Evolutionary conservation across 2,888 invertebrate species (phyloP).

Genomic region (Lepidonotus clava): DNA sequence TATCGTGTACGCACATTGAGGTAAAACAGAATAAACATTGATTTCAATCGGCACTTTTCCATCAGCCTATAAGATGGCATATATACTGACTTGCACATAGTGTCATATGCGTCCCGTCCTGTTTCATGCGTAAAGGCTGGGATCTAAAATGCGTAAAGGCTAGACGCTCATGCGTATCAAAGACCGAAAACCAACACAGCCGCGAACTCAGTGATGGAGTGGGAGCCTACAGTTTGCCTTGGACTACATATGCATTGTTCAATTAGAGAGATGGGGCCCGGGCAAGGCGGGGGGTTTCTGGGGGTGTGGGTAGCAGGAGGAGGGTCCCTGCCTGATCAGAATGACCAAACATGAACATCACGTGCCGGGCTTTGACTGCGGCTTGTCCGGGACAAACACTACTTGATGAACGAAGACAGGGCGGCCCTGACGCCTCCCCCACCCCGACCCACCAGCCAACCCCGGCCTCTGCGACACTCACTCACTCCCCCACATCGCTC

Average conservation of each 20-base stretch:
- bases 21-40: no score
- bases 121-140: no score
- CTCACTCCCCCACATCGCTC: not conserved
- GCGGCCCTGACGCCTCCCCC: not conserved
- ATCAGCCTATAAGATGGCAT: no score
- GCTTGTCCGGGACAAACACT: constrained; percentile 49
- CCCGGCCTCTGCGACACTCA: not conserved
- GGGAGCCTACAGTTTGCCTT: constrained; percentile 15
- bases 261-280: constrained; percentile 46
- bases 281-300: not conserved
- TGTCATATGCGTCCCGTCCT: no score
- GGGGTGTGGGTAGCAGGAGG: not conserved
- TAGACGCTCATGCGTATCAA: no score
- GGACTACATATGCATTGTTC: constrained; percentile 51
- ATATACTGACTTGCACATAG: no score
- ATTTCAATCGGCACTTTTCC: no score
- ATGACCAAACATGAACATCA: constrained; percentile 43
- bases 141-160: no score
- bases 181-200: constrained; percentile 41
- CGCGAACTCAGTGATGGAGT: constrained; percentile 17
- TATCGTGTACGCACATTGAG: no score
- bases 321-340: constrained; percentile 27
- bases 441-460: not conserved
- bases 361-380: constrained; percentile 37
- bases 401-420: constrained; percentile 47